phyloP scores from a whole-genome alignment of 1,140 invertebrate species.

The Drosophila pseudoobscura region DNA sequence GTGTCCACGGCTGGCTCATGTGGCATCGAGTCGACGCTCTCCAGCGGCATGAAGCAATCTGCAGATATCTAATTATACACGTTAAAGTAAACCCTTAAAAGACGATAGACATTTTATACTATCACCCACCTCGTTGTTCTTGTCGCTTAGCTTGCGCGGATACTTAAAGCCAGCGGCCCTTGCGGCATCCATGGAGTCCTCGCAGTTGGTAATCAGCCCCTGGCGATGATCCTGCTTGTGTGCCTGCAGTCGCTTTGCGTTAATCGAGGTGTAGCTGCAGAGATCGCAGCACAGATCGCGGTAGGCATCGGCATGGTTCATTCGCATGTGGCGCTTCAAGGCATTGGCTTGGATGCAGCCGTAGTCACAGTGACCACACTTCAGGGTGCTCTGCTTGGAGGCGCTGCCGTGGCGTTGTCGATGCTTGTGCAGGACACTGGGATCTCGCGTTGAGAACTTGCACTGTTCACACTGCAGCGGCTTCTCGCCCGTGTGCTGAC shows the following conservation, averaged over 20 bases:
- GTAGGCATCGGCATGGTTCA: constrained; percentile 65
- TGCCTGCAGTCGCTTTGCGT: constrained; percentile 38
- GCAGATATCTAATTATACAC: constrained; percentile 39
- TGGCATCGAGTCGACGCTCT: constrained; percentile 79
- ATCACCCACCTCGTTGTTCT: constrained; percentile 46
- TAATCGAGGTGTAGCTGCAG: constrained; percentile 68
- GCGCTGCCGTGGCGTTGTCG: constrained; percentile 60
- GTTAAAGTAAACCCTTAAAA: not conserved
- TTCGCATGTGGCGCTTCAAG: constrained; percentile 63
- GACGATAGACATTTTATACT: too few relatives aligned
- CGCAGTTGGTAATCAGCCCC: constrained; percentile 61
- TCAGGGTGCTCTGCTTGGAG: constrained; percentile 32
- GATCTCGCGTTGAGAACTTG: constrained; percentile 78
- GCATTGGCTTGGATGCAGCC: constrained; percentile 65
- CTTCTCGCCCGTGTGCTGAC: constrained; percentile 88
- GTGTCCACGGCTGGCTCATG: constrained; percentile 86
- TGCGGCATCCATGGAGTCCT: constrained; percentile 66
- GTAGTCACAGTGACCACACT: constrained; percentile 60
- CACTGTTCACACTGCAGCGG: constrained; percentile 72
- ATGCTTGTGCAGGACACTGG: constrained; percentile 80
- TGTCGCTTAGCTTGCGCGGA: constrained; percentile 53
- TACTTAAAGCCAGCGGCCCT: constrained; percentile 42
- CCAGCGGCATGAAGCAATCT: constrained; percentile 84
- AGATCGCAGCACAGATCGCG: constrained; percentile 65
- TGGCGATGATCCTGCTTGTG: constrained; percentile 72